A percentile compares a stretch with the other conserved stretches of the same genome.
Conservation (phyloP, 2,797 vertebrate genomes). For the Sebastes flavidus region DNA sequence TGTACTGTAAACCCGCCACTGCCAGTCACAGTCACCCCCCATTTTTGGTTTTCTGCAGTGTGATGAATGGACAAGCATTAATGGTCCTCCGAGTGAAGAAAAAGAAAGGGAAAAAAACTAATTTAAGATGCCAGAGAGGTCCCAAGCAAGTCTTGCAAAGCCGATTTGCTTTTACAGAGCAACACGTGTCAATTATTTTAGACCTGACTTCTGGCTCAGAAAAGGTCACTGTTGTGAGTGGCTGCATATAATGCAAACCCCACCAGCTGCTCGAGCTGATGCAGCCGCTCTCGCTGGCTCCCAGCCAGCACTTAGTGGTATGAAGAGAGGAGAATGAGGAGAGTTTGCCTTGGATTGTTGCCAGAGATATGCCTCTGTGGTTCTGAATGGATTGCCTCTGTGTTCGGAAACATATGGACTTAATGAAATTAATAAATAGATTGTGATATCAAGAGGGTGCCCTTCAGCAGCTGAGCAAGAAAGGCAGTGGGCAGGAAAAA, state of each 20-base stretch:
- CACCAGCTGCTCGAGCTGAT: conserved; percentile 44
- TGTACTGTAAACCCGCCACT: conserved; percentile 15
- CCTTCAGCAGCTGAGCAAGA: conserved; percentile 60
- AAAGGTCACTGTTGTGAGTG: conserved; percentile 65
- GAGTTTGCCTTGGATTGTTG: conserved; percentile 65
- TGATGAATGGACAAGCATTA: conserved; percentile 50
- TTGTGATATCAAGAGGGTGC: conserved; percentile 62
- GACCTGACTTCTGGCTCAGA: conserved; percentile 35
- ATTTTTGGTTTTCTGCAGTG: background rate
- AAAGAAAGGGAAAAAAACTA: background rate
- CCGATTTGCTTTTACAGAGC: conserved; percentile 67
- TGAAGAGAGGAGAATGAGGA: conserved; percentile 70
- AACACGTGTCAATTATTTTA: conserved; percentile 73
- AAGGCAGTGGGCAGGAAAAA: conserved; percentile 49
- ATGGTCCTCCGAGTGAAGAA: conserved; percentile 26
- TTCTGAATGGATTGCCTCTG: conserved; percentile 67
- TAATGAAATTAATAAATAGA: conserved; percentile 78
- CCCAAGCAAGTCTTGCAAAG: conserved; percentile 38
- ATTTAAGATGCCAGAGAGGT: conserved; percentile 50
- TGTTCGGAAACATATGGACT: conserved; percentile 73
- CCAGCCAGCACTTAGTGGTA: conserved; percentile 66
- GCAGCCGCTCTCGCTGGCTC: conserved; percentile 60
- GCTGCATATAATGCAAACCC: conserved; percentile 62
- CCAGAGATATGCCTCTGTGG: conserved; percentile 67
- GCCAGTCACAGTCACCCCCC: background rate